phyloP scores from a whole-genome alignment of 2,888 invertebrate genomes.

The Tipula vernalis region DNA sequence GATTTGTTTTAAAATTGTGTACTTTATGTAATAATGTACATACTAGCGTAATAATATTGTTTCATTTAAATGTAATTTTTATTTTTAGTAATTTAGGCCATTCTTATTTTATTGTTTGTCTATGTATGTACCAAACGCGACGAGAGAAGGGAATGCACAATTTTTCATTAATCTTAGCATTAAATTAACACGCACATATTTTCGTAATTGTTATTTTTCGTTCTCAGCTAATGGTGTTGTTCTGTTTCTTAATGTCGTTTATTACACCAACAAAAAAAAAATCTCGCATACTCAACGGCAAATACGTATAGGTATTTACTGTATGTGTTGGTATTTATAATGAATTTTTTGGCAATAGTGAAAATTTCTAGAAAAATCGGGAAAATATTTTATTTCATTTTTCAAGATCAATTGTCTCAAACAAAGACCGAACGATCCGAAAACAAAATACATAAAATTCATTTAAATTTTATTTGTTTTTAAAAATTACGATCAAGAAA shows the following conservation, averaged over 20 bases:
- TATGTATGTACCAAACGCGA: neutral
- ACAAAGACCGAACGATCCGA: neutral
- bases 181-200: neutral
- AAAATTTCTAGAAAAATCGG: neutral
- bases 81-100: neutral
- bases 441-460: neutral
- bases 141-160: neutral
- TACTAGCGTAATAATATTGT: neutral
- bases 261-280: neutral
- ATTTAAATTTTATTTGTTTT: neutral
- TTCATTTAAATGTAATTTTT: neutral
- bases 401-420: neutral
- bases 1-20: neutral
- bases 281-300: neutral
- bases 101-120: neutral
- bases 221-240: neutral
- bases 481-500: neutral
- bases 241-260: neutral
- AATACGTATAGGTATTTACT: neutral
- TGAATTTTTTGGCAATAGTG: neutral
- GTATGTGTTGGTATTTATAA: neutral
- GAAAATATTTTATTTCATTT: neutral
- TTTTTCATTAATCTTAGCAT: neutral
- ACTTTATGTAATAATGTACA: neutral
- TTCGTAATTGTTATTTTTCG: neutral